Base-by-base conservation (phyloP, 2,888 invertebrate species). In the Mechanitis messenoides region DNA sequence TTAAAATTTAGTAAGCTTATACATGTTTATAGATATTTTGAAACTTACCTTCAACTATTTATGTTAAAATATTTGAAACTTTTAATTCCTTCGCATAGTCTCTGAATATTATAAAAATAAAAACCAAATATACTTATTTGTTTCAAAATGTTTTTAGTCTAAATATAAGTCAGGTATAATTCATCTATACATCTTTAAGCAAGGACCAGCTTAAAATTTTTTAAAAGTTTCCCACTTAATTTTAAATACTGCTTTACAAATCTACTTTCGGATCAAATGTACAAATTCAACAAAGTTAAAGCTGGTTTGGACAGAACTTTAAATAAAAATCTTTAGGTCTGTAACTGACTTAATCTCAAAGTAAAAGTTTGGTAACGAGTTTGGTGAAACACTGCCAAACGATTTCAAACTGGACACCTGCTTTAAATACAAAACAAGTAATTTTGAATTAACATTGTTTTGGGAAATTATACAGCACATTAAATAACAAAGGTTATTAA, bases 261-360 rank as follows among this genome's bases (percentile, higher is more conserved):
- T 58, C 50, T n/a, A 55, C 58, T 58, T 38, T 12, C 47, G 58
- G 58, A 45, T 63, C 56, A 63, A 65, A 63, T 53, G 46, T 61
- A 53, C 57, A 60, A 62, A 65, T 63, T 58, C 38, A 55, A 61
- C 56, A 33, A 64, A 62, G 42, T 55, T 58, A 50, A 60, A 60
- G 55, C 58, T 63, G 50, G 50, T 50, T 54, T 53, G 60, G 53
- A 33, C 63, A 35, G 58, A 65, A 64, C 60, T 65, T 64, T 64
- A 56, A 64, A 62, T 64, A 67, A 64, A 68, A 66, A 67, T 64
- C 63, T 61, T 61, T 63, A 62, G 54, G 61, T 65, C 55, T 69
- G 59, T 56, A 63, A 64, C 65, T 57, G 65, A 61, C 64, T 68
- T 66, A 68, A 64, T 68, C 62, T 54, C 35, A 33, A 55, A 63